Evolutionary conservation across 2,797 vertebrate species (phyloP).

Genomic region (Austrolebias charrua): DNA sequence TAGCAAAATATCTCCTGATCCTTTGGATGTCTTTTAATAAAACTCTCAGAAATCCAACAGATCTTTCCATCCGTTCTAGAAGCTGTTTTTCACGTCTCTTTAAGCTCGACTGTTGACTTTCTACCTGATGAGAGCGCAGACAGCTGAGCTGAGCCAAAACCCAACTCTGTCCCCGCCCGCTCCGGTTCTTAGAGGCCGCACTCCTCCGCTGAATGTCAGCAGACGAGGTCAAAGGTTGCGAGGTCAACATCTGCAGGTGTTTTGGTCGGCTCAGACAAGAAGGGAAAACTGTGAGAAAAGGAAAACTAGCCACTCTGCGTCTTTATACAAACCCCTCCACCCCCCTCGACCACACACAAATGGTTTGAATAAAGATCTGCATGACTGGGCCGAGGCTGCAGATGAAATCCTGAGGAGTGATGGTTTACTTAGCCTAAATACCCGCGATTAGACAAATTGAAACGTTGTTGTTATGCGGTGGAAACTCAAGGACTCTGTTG

Average conservation of each 20-base stretch:
- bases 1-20: too few species aligned
- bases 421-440: conserved; percentile 90
- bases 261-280: conserved; percentile 39
- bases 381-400: conserved; percentile 84
- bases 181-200: too few species aligned
- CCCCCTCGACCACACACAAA: conserved; percentile 80
- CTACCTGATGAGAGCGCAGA: too few species aligned
- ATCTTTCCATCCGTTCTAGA: too few species aligned
- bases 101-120: too few species aligned
- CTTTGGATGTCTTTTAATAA: too few species aligned
- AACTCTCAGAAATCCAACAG: too few species aligned
- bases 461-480: conserved; percentile 89
- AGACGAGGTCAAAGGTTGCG: conserved; percentile 49
- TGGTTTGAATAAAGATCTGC: conserved; percentile 91
- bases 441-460: conserved; percentile 85
- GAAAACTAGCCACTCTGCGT: conserved; percentile 83
- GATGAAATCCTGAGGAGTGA: conserved; percentile 79
- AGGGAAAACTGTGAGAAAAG: conserved; percentile 59
- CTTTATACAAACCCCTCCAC: conserved; percentile 64
- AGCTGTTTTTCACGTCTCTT: too few species aligned
- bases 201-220: background rate
- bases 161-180: too few species aligned
- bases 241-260: conserved; percentile 75
- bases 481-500: conserved; percentile 80
- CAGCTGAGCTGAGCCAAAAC: too few species aligned